These are phyloP conservation scores for Lasioglossum pauxillum DNA, from an alignment of 2,888 invertebrate genomes.

Conservation along the genomic window DNA sequence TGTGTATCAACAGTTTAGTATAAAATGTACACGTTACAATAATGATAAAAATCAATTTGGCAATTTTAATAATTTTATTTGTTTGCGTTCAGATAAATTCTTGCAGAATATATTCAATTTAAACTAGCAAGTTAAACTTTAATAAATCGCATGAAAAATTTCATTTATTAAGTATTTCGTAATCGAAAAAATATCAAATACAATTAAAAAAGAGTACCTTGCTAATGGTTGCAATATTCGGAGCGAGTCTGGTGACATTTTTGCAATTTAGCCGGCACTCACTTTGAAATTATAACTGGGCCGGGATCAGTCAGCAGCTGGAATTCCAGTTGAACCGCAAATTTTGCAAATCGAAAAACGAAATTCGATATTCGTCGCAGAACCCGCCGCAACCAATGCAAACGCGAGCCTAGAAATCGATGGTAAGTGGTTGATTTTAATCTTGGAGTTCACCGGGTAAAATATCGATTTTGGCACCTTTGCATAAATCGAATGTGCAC, in stretches of 20 bases:
- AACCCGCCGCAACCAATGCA: conserved; percentile 12
- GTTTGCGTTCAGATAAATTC: background rate
- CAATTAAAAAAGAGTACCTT: background rate
- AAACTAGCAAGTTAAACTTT: background rate
- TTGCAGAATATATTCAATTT: background rate
- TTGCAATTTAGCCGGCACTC: background rate
- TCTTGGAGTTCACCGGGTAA: conserved; percentile 24
- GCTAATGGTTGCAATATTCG: no score
- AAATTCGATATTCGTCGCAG: conserved; percentile 14
- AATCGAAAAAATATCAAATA: background rate
- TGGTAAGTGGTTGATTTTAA: conserved; percentile 36
- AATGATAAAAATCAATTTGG: background rate
- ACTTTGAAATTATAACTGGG: conserved; percentile 11
- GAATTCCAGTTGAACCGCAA: conserved; percentile 13
- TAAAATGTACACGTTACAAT: background rate
- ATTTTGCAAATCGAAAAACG: background rate
- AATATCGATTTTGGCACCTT: conserved; percentile 42
- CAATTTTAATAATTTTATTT: background rate
- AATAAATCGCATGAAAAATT: background rate
- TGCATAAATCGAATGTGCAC: conserved; percentile 10
- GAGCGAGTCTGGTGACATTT: background rate
- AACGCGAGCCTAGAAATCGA: conserved; percentile 31
- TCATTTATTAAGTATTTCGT: background rate
- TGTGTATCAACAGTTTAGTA: background rate
- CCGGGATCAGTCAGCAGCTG: background rate